phyloP scores from a whole-genome alignment of 1,140 invertebrate species.

The Ganaspis sp. region DNA sequence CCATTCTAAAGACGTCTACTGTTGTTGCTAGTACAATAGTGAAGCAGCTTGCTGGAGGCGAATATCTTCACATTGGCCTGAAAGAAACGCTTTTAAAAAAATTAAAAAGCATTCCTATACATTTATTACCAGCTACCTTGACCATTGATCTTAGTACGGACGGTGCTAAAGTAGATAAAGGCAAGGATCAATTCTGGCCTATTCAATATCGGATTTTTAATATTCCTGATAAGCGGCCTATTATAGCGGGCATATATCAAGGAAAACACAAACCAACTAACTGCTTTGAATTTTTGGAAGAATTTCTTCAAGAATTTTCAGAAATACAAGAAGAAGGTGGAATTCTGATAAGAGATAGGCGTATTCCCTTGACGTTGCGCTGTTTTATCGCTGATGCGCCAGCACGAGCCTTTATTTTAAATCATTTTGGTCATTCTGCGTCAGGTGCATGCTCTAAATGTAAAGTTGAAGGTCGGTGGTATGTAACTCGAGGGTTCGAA shows the following conservation, averaged over 20 bases:
- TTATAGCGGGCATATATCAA: not conserved
- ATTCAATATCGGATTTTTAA: not conserved
- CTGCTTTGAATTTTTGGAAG: not conserved
- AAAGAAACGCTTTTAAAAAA: not conserved
- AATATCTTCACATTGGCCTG: too few species aligned
- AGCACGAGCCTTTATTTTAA: too few species aligned
- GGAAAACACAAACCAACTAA: not conserved
- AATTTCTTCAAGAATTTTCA: not conserved
- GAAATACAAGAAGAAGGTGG: not conserved
- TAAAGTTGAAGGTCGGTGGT: too few species aligned
- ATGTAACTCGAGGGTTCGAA: too few species aligned
- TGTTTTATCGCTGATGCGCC: constrained; percentile 50
- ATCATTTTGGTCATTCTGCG: too few species aligned
- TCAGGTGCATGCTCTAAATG: too few species aligned
- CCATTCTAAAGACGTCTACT: too few species aligned
- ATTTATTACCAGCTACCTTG: not conserved
- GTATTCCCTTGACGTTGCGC: not conserved
- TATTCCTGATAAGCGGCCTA: not conserved
- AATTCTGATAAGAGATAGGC: not conserved
- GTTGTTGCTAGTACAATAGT: too few species aligned
- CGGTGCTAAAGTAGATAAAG: too few species aligned
- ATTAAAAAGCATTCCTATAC: not conserved
- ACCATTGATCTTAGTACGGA: not conserved
- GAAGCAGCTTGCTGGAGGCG: too few species aligned
- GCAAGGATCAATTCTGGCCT: too few species aligned